Evolutionary conservation across 2,113 vertebrate genomes (phyloP).

Genomic region (Amblyornis subalaris): DNA sequence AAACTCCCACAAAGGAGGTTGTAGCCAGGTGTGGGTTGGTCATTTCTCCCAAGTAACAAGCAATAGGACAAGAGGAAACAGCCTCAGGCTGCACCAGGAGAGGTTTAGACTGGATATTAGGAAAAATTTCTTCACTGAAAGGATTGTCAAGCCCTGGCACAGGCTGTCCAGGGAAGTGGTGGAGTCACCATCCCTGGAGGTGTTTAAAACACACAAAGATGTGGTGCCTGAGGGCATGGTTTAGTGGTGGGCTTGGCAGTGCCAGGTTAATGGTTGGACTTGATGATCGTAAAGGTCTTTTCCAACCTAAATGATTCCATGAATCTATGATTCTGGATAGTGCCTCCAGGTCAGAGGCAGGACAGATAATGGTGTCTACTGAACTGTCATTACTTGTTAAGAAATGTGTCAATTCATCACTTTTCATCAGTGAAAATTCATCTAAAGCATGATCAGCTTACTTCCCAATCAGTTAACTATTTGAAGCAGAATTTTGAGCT

Average conservation of each 20-base stretch:
- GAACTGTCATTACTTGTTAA: neutral
- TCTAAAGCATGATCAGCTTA: neutral
- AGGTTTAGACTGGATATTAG: neutral
- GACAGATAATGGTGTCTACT: neutral
- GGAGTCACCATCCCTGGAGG: neutral
- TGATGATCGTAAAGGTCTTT: neutral
- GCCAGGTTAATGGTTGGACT: neutral
- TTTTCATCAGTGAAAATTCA: neutral
- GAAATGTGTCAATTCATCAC: neutral
- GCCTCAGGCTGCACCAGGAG: neutral
- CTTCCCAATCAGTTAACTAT: neutral
- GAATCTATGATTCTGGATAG: neutral
- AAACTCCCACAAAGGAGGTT: neutral
- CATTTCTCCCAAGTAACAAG: neutral
- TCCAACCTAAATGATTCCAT: neutral
- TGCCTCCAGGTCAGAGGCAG: neutral
- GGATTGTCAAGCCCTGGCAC: neutral
- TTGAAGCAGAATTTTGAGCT: neutral
- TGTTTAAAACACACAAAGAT: neutral
- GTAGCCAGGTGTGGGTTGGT: neutral
- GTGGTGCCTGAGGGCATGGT: neutral
- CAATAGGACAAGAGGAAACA: neutral
- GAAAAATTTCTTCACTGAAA: neutral
- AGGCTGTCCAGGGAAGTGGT: neutral
- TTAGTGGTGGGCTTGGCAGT: neutral